These are phyloP conservation scores for Lamellibrachia luymesi DNA, from an alignment of 1,140 invertebrate genomes.

Conservation along the genomic window DNA sequence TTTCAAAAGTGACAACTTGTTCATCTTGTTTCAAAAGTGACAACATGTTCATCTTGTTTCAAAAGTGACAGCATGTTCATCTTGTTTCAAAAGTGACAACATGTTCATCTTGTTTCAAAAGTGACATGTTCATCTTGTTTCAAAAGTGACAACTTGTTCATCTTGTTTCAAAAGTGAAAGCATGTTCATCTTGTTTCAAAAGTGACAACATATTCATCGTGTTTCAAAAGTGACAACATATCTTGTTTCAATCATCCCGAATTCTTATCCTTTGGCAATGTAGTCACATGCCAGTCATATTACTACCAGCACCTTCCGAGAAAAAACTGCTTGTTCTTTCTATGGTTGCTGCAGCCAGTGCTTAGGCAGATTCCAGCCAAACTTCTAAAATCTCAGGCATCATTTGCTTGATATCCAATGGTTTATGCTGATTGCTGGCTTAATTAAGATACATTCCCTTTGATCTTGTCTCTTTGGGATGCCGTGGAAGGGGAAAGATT, in stretches of 20 bases:
- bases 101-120: not conserved
- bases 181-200: not conserved
- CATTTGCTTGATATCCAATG: not conserved
- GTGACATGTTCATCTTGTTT: too few species aligned
- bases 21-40: not conserved
- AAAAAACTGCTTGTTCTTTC: not conserved
- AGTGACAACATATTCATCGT: too few species aligned
- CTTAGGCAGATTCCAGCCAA: not conserved
- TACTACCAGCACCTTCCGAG: not conserved
- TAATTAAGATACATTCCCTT: not conserved
- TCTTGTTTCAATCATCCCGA: not conserved
- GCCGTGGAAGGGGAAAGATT: too few species aligned
- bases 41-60: not conserved
- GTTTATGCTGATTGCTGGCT: not conserved
- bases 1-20: not conserved
- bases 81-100: not conserved
- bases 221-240: not conserved
- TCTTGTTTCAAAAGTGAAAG: not conserved
- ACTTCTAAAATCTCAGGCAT: too few species aligned
- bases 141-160: not conserved
- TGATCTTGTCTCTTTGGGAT: too few species aligned
- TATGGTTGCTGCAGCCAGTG: not conserved
- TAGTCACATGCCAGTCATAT: not conserved
- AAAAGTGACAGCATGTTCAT: too few species aligned
- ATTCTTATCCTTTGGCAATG: not conserved